These are phyloP conservation scores for Copsychus sechellarum DNA, from an alignment of 2,113 vertebrate species.

Conservation along the genomic window DNA sequence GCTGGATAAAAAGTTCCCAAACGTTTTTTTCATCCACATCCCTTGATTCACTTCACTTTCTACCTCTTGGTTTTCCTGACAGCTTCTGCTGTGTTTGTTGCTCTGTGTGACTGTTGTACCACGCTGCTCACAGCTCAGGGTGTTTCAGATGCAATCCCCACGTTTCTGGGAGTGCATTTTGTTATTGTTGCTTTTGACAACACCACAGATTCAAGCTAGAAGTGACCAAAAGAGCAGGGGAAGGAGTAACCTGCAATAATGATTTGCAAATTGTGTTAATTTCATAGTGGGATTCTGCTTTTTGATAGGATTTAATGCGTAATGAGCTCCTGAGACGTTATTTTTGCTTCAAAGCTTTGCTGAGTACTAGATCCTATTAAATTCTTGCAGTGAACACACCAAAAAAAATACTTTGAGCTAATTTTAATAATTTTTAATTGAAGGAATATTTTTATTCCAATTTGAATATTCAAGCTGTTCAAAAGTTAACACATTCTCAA, in stretches of 20 bases:
- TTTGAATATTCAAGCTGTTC: slow-evolving; percentile 68
- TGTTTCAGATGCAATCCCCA: neutral
- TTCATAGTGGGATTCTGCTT: slow-evolving; percentile 65
- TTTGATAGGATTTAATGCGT: slow-evolving; percentile 71
- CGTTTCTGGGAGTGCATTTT: neutral
- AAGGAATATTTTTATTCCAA: slow-evolving; percentile 67
- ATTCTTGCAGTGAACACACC: slow-evolving; percentile 55
- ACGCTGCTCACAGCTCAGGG: neutral
- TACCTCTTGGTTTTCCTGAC: neutral
- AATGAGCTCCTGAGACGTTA: slow-evolving; percentile 72
- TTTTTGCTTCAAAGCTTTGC: slow-evolving; percentile 72
- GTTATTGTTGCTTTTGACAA: neutral
- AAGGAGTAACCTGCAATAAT: slow-evolving; percentile 36
- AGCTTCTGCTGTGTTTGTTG: slow-evolving; percentile 1
- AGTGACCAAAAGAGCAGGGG: neutral
- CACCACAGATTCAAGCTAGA: neutral
- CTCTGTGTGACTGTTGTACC: neutral
- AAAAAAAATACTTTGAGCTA: slow-evolving; percentile 69
- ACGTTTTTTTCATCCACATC: neutral
- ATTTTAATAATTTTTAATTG: slow-evolving; percentile 74
- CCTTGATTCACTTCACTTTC: slow-evolving; percentile 29
- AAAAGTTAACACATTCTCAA: slow-evolving; percentile 48
- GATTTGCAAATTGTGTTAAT: slow-evolving; percentile 71
- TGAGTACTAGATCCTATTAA: slow-evolving; percentile 71
- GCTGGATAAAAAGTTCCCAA: neutral